phyloP scores from a whole-genome alignment of 2,113 vertebrate genomes.

The Melozone crissalis region DNA sequence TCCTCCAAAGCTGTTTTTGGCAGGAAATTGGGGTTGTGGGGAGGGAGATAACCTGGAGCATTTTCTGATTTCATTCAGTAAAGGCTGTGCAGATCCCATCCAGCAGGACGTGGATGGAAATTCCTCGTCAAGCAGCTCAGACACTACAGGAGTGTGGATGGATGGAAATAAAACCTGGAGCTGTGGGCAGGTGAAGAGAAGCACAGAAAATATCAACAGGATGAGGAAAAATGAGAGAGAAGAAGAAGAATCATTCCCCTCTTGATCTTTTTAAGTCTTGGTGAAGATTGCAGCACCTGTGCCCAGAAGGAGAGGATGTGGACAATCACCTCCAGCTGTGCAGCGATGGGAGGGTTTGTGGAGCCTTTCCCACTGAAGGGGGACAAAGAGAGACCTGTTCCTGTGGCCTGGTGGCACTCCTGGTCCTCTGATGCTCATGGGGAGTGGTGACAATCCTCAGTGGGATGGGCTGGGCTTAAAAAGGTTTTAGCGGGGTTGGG shows the following conservation, averaged over 20 bases:
- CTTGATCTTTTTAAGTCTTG: neutral
- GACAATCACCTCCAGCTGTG: neutral
- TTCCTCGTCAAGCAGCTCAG: neutral
- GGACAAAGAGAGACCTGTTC: neutral
- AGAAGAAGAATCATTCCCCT: neutral
- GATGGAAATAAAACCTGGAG: neutral
- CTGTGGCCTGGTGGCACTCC: neutral
- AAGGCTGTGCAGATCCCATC: neutral
- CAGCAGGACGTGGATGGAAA: fast-evolving
- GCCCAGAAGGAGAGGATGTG: neutral
- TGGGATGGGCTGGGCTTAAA: neutral
- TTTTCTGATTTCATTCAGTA: neutral
- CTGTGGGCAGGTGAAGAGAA: neutral
- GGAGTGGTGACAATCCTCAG: neutral
- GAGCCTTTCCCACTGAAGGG: neutral
- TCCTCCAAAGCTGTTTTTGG: neutral
- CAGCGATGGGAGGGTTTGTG: neutral
- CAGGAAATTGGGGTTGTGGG: fast-evolving
- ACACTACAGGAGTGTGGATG: fast-evolving
- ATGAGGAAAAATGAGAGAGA: neutral
- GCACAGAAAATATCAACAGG: neutral
- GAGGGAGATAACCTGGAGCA: neutral
- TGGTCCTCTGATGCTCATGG: neutral
- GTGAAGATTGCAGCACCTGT: neutral
- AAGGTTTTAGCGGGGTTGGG: neutral